Evolutionary conservation across 2,888 invertebrate species (phyloP).

Genomic region (Phortica okadai): DNA sequence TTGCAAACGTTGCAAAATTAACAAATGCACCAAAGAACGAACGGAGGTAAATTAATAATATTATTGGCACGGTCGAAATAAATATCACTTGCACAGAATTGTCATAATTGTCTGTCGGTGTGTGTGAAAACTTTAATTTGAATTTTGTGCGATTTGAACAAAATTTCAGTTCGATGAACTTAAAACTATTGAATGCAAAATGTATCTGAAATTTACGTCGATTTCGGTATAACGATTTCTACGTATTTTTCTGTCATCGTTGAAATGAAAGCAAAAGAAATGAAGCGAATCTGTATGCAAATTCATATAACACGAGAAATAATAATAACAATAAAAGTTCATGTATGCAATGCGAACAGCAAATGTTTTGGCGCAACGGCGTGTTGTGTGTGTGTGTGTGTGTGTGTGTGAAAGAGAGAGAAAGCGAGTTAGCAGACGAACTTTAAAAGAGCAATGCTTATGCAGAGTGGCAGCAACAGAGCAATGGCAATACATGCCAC

Average conservation of each 20-base stretch:
- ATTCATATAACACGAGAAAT: not conserved
- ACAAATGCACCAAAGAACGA: not conserved
- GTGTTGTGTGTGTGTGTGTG: not conserved
- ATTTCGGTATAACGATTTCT: no score
- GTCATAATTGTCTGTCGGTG: no score
- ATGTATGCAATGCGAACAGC: constrained; percentile 14
- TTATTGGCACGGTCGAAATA: not conserved
- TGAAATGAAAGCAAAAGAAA: not conserved
- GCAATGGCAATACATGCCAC: not conserved
- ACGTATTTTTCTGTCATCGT: no score
- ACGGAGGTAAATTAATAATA: not conserved
- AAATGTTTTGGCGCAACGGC: not conserved
- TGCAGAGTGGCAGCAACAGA: not conserved
- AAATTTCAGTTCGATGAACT: no score
- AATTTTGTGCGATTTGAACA: no score
- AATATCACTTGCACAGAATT: no score
- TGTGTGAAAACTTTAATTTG: no score
- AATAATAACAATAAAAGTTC: constrained; percentile 26
- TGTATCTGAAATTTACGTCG: no score
- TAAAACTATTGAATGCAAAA: no score
- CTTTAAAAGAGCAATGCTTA: not conserved
- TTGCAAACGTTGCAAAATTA: not conserved
- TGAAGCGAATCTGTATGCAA: not conserved
- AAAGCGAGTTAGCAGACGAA: not conserved
- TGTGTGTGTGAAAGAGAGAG: no score